phyloP scores from a whole-genome alignment of 1,140 invertebrate genomes.

The Orius insidiosus region DNA sequence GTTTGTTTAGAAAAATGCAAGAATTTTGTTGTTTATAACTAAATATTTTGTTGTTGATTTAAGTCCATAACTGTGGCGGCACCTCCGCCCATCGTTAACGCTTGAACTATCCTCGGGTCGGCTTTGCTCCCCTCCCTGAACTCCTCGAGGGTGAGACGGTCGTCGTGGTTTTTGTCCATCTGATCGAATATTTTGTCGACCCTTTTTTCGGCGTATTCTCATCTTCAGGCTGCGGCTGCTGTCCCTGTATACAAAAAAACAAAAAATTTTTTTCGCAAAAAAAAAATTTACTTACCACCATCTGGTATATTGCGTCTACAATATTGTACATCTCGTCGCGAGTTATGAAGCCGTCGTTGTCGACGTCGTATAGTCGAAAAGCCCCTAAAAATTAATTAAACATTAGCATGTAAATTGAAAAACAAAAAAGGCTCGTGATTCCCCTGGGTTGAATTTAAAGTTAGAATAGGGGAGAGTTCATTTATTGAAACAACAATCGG shows the following conservation, averaged over 20 bases:
- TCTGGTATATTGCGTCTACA: constrained; percentile 96
- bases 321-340: constrained; percentile 97
- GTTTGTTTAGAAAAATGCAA: no score
- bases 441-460: no score
- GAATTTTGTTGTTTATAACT: no score
- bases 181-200: constrained; percentile 96
- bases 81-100: constrained; percentile 55
- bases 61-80: no score
- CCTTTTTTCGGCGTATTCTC: constrained; percentile 88
- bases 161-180: constrained; percentile 98
- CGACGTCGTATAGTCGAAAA: constrained; percentile 90
- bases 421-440: no score
- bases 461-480: no score
- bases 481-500: no score
- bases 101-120: constrained; percentile 95
- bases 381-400: constrained; percentile 52
- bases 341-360: constrained; percentile 96
- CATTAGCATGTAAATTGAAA: constrained; percentile 5
- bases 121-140: constrained; percentile 97
- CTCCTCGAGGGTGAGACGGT: constrained; percentile 89
- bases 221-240: constrained; percentile 74
- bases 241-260: constrained; percentile 44
- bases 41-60: no score
- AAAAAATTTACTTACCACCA: constrained; percentile 66
- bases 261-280: not conserved